Conservation (phyloP, 2,797 vertebrate species). For the Pyrrhura leucotis region DNA sequence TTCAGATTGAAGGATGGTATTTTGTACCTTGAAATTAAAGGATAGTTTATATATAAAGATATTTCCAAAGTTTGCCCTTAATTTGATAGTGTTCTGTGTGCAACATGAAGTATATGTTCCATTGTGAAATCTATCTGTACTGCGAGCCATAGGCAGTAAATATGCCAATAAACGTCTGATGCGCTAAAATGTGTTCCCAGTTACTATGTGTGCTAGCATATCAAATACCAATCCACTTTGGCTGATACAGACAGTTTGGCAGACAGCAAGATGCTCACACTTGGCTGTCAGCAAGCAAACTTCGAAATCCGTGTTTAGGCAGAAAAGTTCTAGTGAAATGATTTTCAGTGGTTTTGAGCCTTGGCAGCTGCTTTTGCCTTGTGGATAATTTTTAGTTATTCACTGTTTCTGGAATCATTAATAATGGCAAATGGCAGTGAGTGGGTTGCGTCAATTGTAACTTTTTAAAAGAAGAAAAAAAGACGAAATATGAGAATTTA, state of each 20-base stretch:
- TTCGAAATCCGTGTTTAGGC: background rate
- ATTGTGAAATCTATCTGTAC: background rate
- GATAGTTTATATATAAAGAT: background rate
- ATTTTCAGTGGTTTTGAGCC: background rate
- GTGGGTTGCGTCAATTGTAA: slow-evolving; percentile 25
- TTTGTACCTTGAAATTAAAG: background rate
- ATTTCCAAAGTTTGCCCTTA: background rate
- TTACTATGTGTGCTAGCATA: background rate
- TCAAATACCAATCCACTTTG: background rate
- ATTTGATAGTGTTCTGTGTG: background rate
- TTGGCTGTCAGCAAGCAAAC: background rate
- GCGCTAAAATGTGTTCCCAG: background rate
- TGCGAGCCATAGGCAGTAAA: background rate
- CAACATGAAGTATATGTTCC: background rate
- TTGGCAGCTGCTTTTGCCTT: slow-evolving; percentile 17
- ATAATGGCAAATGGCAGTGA: slow-evolving; percentile 41
- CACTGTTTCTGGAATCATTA: slow-evolving; percentile 40
- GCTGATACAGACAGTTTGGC: background rate
- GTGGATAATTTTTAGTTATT: slow-evolving; percentile 32
- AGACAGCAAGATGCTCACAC: background rate
- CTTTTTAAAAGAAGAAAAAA: background rate
- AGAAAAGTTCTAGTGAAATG: slow-evolving; percentile 16
- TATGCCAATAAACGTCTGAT: background rate
- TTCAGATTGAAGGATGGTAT: background rate
- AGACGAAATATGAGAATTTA: background rate